These are phyloP conservation scores for Echinometra lucunter DNA, from an alignment of 53 echinoderm and acorn worm genomes.

Conservation along the genomic window DNA sequence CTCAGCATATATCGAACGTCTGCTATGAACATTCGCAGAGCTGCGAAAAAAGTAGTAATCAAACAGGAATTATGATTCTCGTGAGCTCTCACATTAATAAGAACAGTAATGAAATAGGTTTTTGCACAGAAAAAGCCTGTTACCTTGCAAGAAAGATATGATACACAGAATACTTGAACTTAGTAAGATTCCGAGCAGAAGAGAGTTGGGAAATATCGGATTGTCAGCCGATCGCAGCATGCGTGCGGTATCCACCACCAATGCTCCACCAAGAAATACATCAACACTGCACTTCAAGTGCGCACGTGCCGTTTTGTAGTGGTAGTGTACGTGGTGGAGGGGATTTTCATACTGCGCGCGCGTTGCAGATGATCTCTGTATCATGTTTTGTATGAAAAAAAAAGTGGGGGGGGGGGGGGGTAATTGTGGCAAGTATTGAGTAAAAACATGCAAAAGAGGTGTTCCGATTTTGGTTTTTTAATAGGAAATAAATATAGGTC, in stretches of 20 bases:
- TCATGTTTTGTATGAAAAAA: neutral
- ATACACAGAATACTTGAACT: neutral
- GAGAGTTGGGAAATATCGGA: neutral
- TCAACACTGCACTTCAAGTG: conserved; percentile 7
- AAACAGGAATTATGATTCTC: conserved; percentile 34
- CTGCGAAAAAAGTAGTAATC: conserved; percentile 26
- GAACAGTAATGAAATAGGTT: neutral
- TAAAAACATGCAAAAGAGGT: neutral
- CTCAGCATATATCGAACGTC: conserved; percentile 1
- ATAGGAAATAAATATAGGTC: neutral
- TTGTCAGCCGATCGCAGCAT: conserved; percentile 25
- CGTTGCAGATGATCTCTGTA: neutral
- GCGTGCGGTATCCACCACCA: neutral
- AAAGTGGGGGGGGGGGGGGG: neutral
- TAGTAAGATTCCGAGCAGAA: neutral
- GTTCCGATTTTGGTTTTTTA: too few species aligned
- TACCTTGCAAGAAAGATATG: conserved; percentile 18
- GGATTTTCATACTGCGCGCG: conserved; percentile 36
- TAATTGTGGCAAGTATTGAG: neutral
- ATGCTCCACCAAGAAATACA: neutral
- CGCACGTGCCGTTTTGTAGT: conserved; percentile 22
- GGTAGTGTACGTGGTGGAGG: neutral
- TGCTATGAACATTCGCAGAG: neutral
- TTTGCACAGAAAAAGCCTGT: neutral
- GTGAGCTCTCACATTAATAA: neutral